Conservation (phyloP, 2,888 invertebrate species). For the Ferrisia virgata region DNA sequence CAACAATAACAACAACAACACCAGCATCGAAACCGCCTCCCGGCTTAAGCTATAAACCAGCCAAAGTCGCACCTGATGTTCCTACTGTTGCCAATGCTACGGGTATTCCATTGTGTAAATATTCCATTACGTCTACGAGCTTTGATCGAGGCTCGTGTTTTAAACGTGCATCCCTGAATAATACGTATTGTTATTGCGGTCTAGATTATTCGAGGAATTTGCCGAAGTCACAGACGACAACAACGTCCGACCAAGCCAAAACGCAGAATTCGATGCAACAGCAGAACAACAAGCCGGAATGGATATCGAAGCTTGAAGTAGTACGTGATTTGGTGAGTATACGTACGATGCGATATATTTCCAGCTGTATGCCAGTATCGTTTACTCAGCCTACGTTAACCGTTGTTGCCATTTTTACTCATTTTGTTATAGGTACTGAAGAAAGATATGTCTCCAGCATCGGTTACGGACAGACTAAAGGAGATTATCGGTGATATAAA, state of each 20-base stretch:
- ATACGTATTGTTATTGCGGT: neutral
- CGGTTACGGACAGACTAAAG: neutral
- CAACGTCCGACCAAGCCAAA: neutral
- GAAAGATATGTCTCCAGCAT: neutral
- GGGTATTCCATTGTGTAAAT: neutral
- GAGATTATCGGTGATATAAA: neutral
- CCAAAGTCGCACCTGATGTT: neutral
- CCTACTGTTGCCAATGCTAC: neutral
- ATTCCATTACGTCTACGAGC: neutral
- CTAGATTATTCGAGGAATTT: neutral
- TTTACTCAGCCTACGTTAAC: too few species aligned
- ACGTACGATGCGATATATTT: neutral
- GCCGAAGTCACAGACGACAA: neutral
- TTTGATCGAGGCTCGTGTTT: neutral
- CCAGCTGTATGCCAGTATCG: too few species aligned
- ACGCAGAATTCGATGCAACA: neutral
- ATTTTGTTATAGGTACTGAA: neutral
- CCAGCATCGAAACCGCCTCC: neutral
- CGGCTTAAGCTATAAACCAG: neutral
- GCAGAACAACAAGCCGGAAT: neutral
- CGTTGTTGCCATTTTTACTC: neutral
- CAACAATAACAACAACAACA: too few species aligned
- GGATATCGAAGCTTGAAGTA: neutral
- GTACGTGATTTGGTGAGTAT: neutral
- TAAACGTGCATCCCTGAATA: neutral